phyloP scores from a whole-genome alignment of 2,113 vertebrate species.

The Tautogolabrus adspersus region DNA sequence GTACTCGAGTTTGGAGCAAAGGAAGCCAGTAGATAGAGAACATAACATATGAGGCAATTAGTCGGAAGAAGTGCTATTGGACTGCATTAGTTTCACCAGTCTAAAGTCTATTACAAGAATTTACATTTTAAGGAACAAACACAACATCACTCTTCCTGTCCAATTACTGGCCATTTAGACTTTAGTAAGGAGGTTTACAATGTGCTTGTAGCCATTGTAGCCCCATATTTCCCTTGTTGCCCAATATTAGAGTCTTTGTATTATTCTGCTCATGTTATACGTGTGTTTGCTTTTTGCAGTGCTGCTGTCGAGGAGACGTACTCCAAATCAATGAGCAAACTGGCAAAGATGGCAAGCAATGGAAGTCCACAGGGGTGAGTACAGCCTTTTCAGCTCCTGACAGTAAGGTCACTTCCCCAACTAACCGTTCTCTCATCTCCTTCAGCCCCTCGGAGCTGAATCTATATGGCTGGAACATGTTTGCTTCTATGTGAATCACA shows the following conservation, averaged over 20 bases:
- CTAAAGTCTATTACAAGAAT: constrained; percentile 34
- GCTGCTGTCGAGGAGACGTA: constrained; percentile 94
- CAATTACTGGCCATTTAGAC: not conserved
- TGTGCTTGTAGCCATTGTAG: not conserved
- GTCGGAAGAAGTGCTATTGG: not conserved
- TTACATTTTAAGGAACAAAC: constrained; percentile 16
- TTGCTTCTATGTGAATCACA: constrained; percentile 4
- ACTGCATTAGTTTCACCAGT: constrained; percentile 33
- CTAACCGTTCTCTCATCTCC: no score
- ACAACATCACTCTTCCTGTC: constrained; percentile 31
- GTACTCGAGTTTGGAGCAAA: constrained; percentile 24
- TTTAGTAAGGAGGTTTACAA: not conserved
- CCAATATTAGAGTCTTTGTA: not conserved
- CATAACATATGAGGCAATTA: constrained; percentile 53
- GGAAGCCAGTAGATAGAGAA: constrained; percentile 10
- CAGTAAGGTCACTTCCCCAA: no score
- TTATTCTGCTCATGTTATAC: not conserved
- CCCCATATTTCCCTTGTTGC: no score
- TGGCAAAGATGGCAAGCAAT: constrained; percentile 93
- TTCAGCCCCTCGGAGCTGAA: not conserved
- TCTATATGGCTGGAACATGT: constrained; percentile 4
- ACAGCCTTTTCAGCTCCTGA: not conserved
- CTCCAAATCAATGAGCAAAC: constrained; percentile 95
- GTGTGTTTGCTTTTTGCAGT: constrained; percentile 75
- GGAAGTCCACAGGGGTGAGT: constrained; percentile 92